Base-by-base conservation (phyloP, 1,140 invertebrate genomes). In the Hetaerina americana region DNA sequence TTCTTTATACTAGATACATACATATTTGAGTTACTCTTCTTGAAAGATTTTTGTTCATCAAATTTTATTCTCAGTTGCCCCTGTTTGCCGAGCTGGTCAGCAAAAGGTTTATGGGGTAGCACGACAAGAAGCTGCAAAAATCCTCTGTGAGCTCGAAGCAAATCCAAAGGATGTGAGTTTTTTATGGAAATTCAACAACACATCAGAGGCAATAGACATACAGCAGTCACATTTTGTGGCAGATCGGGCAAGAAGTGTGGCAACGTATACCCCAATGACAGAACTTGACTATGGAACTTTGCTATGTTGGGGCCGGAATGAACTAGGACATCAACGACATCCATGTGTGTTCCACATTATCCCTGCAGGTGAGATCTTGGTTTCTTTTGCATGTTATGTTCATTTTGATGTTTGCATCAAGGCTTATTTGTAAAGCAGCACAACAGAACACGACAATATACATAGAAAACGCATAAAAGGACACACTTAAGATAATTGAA, bases 71-170 rank as follows among this genome's bases (percentile, higher is more conserved):
- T 5, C 79, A 92, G 90, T 88, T 82, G 84, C 86, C 12, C 91
- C 91, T 1, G 84, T 89, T 12, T 93, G 91, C 77, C 84, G 85
- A 22, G 80, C 83, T 0, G 85, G 84, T 12, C 90, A 91, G 77
- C 82, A 84, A 26, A 86, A 85, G 72, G 83, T 88, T 22, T 92
- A 89, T 76, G 89, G 92, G 18, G 89, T 92, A 0, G 92, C 90
- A 0, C 84, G 90, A 66, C 89, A 91, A 66, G 93, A 95, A 79
- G 85, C 86, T 5, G 86, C 89, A 12, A 86, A 85, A 74, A 90
- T 95, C 70, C 83, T 87, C 2, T 95, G 92, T 80, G 90, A 94
- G 77, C 82, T 95, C 57, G 90, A 93, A 74, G 90, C 91, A n/a
- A 94, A 93, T 81, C 92, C 93, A 3, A 87, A 88, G 72, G 77